Percentiles rank a stretch among this genome's conserved stretches.
These are phyloP conservation scores for Archocentrus centrarchus DNA, from an alignment of 2,113 vertebrate genomes.

Conservation along the genomic window DNA sequence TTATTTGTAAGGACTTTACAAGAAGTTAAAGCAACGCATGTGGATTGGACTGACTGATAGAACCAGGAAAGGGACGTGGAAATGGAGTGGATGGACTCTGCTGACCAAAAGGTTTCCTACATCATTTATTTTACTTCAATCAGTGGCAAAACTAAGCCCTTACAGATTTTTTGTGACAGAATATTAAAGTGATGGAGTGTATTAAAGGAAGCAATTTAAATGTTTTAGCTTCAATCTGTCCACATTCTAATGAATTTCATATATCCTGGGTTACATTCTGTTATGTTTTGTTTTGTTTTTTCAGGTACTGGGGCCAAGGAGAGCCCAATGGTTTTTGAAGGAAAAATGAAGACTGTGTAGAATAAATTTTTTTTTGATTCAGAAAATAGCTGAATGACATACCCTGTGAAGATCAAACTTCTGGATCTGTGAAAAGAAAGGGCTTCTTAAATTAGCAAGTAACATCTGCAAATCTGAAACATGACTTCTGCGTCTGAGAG, in stretches of 20 bases:
- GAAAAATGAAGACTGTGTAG: slow-evolving; percentile 19
- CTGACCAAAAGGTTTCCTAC: slow-evolving; percentile 26
- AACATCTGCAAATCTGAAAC: neutral
- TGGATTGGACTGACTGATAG: slow-evolving; percentile 29
- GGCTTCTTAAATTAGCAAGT: neutral
- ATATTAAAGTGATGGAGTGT: neutral
- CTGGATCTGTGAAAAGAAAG: slow-evolving; percentile 47
- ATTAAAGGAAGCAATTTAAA: neutral
- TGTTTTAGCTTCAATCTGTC: neutral
- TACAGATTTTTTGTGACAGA: neutral
- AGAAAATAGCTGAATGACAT: slow-evolving; percentile 23
- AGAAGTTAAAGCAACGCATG: neutral
- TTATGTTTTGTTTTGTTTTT: neutral
- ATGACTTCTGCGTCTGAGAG: neutral
- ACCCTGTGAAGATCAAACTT: neutral
- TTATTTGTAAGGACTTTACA: slow-evolving; percentile 30
- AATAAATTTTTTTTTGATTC: slow-evolving; percentile 1
- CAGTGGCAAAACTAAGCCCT: neutral
- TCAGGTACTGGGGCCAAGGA: slow-evolving; percentile 26
- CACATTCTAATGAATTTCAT: neutral
- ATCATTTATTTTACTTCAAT: neutral
- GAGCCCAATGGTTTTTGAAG: slow-evolving; percentile 14
- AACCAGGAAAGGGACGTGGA: neutral
- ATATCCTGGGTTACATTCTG: neutral
- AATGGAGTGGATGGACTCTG: slow-evolving; percentile 35